Evolutionary conservation across 2,888 invertebrate species (phyloP).

Genomic region (Leucozona laternaria): DNA sequence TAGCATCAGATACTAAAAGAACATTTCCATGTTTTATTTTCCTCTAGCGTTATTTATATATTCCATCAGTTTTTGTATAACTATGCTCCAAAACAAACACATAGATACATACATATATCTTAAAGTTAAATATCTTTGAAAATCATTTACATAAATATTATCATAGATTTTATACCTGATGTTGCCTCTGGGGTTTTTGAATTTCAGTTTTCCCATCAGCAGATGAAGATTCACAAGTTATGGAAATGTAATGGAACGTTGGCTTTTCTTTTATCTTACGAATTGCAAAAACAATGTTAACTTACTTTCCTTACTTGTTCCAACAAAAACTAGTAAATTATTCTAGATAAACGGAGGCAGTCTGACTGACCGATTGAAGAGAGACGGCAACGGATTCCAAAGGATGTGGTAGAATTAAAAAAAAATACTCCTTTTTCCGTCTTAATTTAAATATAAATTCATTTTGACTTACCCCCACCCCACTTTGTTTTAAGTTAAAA

Average conservation of each 20-base stretch:
- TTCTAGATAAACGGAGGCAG: slow-evolving; percentile 3
- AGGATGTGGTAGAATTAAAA: slow-evolving; percentile 25
- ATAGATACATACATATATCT: no score
- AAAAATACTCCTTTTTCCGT: slow-evolving; percentile 43
- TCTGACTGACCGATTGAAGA: not conserved
- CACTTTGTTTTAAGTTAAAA: slow-evolving; percentile 41
- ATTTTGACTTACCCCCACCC: slow-evolving; percentile 44
- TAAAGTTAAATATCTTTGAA: not conserved
- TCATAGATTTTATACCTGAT: not conserved
- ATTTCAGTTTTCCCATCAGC: not conserved
- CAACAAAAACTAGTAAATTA: slow-evolving; percentile 28
- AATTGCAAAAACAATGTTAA: slow-evolving; percentile 32
- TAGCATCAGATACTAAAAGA: not conserved
- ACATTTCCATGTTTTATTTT: slow-evolving; percentile 9
- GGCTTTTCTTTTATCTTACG: not conserved
- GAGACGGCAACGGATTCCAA: not conserved
- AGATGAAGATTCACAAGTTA: not conserved
- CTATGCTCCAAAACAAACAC: not conserved
- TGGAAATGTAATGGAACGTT: not conserved
- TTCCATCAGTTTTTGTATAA: slow-evolving; percentile 32
- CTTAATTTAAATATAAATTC: slow-evolving; percentile 69
- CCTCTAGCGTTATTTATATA: slow-evolving; percentile 32
- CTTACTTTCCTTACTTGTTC: not conserved
- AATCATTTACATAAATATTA: slow-evolving; percentile 18
- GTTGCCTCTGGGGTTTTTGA: not conserved